These are phyloP conservation scores for Eurosta solidaginis DNA, from an alignment of 1,140 invertebrate genomes.

Conservation along the genomic window DNA sequence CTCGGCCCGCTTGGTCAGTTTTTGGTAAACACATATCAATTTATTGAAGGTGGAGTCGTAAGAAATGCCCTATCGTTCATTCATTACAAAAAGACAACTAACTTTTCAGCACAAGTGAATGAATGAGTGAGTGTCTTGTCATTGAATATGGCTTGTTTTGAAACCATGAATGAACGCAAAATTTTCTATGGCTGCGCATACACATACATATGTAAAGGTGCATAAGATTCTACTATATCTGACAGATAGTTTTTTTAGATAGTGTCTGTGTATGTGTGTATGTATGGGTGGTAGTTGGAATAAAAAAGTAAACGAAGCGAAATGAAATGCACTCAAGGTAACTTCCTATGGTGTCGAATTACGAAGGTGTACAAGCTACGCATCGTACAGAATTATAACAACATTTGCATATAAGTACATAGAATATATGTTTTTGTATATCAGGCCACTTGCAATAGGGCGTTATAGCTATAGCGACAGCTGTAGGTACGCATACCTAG, in stretches of 20 bases:
- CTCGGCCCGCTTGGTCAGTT: neutral
- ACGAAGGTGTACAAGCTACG: neutral
- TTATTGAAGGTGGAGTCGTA: neutral
- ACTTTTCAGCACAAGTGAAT: neutral
- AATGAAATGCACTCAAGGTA: conserved; percentile 24
- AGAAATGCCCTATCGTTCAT: neutral
- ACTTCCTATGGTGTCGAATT: conserved; percentile 25
- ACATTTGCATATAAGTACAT: neutral
- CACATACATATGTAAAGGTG: neutral
- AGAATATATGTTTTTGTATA: neutral
- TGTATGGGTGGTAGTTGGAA: neutral
- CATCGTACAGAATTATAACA: neutral
- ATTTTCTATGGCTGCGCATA: conserved; percentile 13
- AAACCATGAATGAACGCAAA: conserved; percentile 23
- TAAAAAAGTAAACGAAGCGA: neutral
- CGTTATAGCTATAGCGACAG: neutral
- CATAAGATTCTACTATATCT: no score
- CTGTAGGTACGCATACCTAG: neutral
- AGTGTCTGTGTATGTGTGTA: no score
- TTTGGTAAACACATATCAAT: neutral
- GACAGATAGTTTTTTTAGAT: no score
- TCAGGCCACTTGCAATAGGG: neutral
- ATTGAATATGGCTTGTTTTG: conserved; percentile 7
- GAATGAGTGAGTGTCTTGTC: neutral
- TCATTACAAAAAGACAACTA: neutral